These are phyloP conservation scores for Musca vetustissima DNA, from an alignment of 1,140 invertebrate species.

Conservation along the genomic window DNA sequence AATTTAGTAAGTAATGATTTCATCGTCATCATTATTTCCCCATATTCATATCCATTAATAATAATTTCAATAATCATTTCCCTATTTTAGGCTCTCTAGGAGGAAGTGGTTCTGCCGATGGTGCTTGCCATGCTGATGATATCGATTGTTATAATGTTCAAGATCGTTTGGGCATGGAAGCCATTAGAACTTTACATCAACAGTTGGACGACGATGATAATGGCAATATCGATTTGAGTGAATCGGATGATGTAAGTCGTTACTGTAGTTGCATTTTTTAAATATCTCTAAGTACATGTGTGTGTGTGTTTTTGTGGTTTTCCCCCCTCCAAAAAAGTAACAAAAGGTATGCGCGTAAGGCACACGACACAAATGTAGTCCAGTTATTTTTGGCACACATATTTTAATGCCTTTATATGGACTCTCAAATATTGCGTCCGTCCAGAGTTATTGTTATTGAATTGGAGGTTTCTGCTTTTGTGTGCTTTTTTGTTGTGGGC, in stretches of 20 bases:
- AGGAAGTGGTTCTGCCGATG: conserved; percentile 50
- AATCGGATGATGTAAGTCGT: conserved; percentile 89
- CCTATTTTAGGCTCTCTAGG: conserved; percentile 40
- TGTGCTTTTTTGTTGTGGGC: too few species aligned
- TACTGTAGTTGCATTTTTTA: not conserved
- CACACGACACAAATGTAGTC: too few species aligned
- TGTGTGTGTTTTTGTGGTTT: too few species aligned
- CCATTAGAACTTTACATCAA: conserved; percentile 82
- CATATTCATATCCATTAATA: conserved; percentile 6
- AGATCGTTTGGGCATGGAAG: conserved; percentile 83
- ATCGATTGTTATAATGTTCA: conserved; percentile 72
- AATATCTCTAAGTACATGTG: too few species aligned
- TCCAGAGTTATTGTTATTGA: too few species aligned
- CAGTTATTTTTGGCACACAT: not conserved
- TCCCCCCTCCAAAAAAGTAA: too few species aligned
- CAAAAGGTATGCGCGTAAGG: too few species aligned
- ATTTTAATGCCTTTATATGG: too few species aligned
- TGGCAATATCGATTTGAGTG: conserved; percentile 90
- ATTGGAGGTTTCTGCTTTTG: too few species aligned
- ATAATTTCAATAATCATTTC: not conserved
- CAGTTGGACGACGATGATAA: conserved; percentile 93
- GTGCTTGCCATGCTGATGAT: conserved; percentile 64
- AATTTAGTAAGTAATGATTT: conserved; percentile 53
- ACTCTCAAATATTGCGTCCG: too few species aligned
- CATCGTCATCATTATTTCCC: not conserved